These are phyloP conservation scores for Dicrostonyx torquatus DNA, from an alignment of 2,797 vertebrate genomes.

Conservation along the genomic window DNA sequence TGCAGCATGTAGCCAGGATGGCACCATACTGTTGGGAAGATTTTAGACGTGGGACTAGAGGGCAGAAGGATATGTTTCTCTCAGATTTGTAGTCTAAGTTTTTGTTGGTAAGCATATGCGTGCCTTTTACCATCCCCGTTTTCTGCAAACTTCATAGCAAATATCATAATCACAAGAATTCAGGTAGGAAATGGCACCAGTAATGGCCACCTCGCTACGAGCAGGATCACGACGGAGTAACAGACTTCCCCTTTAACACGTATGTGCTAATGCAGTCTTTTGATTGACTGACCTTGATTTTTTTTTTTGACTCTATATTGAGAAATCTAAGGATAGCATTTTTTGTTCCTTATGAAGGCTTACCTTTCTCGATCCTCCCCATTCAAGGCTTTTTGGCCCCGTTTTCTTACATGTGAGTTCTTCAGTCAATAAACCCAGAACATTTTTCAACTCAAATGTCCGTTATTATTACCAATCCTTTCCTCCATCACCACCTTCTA, in stretches of 20 bases:
- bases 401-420: background rate
- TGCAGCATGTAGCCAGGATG: background rate
- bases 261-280: background rate
- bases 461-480: background rate
- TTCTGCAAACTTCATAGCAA: background rate
- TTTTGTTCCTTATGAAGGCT: background rate
- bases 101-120: background rate
- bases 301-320: background rate
- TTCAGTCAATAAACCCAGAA: background rate
- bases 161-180: background rate
- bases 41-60: background rate
- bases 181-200: background rate
- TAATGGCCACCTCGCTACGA: background rate
- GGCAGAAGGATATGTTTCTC: background rate
- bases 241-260: background rate
- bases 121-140: background rate
- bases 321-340: background rate
- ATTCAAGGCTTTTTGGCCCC: too few species aligned
- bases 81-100: background rate
- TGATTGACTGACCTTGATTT: background rate
- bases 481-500: background rate
- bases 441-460: too few species aligned
- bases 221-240: background rate
- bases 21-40: background rate
- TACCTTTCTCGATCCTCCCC: background rate